phyloP scores from a whole-genome alignment of 2,797 vertebrate genomes.

The Arctocebus calabarensis region DNA sequence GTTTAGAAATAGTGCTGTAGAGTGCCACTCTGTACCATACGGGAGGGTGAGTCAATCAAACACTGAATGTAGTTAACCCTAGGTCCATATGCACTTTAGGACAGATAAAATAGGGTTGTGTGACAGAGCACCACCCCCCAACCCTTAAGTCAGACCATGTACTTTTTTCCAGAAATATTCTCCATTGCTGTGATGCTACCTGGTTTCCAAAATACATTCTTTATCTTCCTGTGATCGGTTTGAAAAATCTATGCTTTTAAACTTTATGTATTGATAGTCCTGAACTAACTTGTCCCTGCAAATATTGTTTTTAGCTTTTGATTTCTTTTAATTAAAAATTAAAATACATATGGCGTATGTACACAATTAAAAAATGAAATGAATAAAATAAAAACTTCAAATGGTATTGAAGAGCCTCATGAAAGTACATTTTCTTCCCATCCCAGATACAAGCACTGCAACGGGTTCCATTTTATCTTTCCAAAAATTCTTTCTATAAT shows the following conservation, averaged over 20 bases:
- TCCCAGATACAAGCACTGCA: not conserved
- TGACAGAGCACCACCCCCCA: not conserved
- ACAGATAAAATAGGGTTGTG: not conserved
- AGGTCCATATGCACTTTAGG: not conserved
- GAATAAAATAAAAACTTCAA: slow-evolving; percentile 1
- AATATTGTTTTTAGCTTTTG: not conserved
- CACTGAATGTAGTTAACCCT: not conserved
- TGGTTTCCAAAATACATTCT: not conserved
- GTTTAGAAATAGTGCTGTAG: not conserved
- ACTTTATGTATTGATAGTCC: not conserved
- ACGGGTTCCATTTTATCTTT: slow-evolving; percentile 10
- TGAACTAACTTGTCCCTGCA: not conserved
- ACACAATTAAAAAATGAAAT: not conserved
- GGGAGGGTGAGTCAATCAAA: not conserved
- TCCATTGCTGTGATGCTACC: not conserved
- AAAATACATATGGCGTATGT: not conserved
- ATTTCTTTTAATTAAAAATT: slow-evolving; percentile 12
- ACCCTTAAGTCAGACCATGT: not conserved
- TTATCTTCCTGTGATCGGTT: not conserved
- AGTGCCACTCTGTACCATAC: not conserved
- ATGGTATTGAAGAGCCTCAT: not conserved
- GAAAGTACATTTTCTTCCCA: slow-evolving; percentile 3
- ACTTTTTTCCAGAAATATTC: not conserved
- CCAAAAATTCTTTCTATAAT: not conserved
- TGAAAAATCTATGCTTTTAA: slow-evolving; percentile 20